A percentile compares a stretch with the other conserved stretches of the same genome.
Evolutionary conservation across 2,113 vertebrate species (phyloP).

Genomic region (Prochilodus magdalenae): DNA sequence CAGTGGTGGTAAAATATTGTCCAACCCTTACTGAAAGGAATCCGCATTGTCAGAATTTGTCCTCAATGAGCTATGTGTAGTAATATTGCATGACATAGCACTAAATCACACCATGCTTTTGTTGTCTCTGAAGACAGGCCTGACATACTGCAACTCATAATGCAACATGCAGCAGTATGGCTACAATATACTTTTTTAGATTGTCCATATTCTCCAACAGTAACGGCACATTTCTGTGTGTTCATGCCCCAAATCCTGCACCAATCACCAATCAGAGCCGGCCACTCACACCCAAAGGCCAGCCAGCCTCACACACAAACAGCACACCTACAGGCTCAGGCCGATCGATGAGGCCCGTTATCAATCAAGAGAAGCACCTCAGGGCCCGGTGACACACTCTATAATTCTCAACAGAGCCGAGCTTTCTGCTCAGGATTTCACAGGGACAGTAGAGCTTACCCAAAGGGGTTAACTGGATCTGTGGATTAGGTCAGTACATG

Average conservation of each 20-base stretch:
- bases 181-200: background rate
- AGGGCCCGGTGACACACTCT: constrained; percentile 65
- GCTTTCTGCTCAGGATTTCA: constrained; percentile 52
- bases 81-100: background rate
- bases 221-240: background rate
- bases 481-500: constrained; percentile 42
- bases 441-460: constrained; percentile 50
- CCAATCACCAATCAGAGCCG: constrained; percentile 27
- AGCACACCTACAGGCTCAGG: constrained; percentile 28
- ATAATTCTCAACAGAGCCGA: constrained; percentile 63
- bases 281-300: constrained; percentile 26
- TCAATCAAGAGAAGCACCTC: constrained; percentile 71
- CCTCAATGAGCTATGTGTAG: no score
- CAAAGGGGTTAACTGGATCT: constrained; percentile 60
- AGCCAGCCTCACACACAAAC: constrained; percentile 7
- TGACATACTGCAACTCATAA: background rate
- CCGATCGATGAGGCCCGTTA: constrained; percentile 66
- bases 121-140: background rate
- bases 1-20: no score
- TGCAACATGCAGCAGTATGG: background rate
- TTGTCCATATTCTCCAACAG: background rate
- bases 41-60: no score
- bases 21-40: no score
- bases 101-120: background rate
- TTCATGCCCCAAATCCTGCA: constrained; percentile 22